A percentile compares a stretch with the other conserved stretches of the same genome.
These are phyloP conservation scores for Regulus satrapa DNA, from an alignment of 2,113 vertebrate species.

Conservation along the genomic window DNA sequence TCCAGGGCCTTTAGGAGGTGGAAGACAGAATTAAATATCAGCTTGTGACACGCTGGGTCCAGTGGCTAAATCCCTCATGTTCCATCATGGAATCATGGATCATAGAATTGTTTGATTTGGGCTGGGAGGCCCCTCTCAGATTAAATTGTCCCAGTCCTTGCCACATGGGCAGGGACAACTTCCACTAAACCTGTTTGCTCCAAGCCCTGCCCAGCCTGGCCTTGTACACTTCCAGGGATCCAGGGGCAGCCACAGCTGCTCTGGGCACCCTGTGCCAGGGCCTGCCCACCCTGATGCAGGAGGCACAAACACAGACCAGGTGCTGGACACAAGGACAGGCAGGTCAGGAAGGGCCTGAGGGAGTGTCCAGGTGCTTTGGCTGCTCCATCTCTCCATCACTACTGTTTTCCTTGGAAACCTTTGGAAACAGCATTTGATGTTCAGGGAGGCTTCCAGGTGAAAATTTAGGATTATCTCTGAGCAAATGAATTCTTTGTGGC, in stretches of 20 bases:
- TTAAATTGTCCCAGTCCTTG: background rate
- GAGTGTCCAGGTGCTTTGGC: background rate
- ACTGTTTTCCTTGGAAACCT: background rate
- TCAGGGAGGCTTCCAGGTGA: background rate
- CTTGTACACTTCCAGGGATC: background rate
- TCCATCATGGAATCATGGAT: background rate
- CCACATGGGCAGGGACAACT: background rate
- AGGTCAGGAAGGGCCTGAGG: background rate
- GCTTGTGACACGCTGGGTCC: background rate
- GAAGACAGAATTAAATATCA: background rate
- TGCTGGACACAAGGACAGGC: background rate
- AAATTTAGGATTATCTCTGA: background rate
- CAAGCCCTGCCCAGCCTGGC: background rate
- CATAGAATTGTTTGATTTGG: background rate
- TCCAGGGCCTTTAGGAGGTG: background rate
- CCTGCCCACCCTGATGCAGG: background rate
- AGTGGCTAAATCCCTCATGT: background rate
- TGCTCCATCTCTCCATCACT: background rate
- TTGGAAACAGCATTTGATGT: background rate
- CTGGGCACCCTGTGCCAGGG: background rate
- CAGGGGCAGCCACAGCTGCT: background rate
- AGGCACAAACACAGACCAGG: background rate
- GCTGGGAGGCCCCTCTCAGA: background rate
- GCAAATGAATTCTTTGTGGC: background rate
- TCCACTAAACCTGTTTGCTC: background rate